phyloP scores from a whole-genome alignment of 1,140 invertebrate species.

The Pseudomyrmex flavicornis region DNA sequence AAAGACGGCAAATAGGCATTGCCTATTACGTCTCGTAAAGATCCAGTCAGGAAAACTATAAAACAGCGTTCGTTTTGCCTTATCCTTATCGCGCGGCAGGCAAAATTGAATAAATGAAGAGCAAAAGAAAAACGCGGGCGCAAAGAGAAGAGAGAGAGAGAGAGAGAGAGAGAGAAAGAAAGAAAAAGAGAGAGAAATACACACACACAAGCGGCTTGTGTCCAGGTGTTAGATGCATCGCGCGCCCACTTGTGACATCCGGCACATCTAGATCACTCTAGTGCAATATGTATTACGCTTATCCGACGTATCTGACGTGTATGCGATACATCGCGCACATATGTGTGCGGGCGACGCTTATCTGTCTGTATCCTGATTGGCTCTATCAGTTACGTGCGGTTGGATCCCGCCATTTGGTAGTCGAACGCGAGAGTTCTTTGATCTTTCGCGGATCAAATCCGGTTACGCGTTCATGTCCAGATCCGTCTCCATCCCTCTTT shows the following conservation, averaged over 20 bases:
- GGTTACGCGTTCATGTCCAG: conserved; percentile 71
- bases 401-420: conserved; percentile 61
- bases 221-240: conserved; percentile 24
- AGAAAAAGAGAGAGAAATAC: not conserved
- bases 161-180: not conserved
- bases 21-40: not conserved
- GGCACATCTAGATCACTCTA: conserved; percentile 62
- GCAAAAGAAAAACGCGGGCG: not conserved
- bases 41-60: conserved; percentile 41
- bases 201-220: not conserved
- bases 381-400: conserved; percentile 58
- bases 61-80: conserved; percentile 30
- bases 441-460: conserved; percentile 83
- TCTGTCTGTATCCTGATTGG: conserved; percentile 73
- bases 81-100: conserved; percentile 7
- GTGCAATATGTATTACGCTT: conserved; percentile 67
- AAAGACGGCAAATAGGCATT: not conserved
- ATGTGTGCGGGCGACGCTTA: conserved; percentile 67
- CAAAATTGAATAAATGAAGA: conserved; percentile 43
- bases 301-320: conserved; percentile 70
- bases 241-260: conserved; percentile 17
- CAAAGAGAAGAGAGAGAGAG: no score
- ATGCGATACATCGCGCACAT: conserved; percentile 54
- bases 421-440: conserved; percentile 78
- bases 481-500: conserved; percentile 41